Conservation (phyloP, 2,113 vertebrate genomes). For the Dromiciops gliroides region DNA sequence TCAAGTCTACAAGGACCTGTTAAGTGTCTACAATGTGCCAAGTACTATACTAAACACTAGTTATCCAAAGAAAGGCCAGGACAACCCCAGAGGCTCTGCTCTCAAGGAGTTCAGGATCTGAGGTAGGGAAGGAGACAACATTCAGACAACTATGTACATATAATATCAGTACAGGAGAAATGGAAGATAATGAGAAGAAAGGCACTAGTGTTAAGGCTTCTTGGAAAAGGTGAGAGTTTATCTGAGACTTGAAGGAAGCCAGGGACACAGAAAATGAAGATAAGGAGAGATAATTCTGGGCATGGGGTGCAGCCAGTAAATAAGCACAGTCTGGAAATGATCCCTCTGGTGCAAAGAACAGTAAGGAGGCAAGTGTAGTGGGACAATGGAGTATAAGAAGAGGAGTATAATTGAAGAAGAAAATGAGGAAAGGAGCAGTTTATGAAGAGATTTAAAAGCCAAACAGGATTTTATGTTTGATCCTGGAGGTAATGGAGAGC, state of each 20-base stretch:
- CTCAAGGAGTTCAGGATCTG: no score
- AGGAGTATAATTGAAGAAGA: neutral
- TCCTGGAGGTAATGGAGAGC: neutral
- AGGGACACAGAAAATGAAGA: neutral
- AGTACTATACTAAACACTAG: neutral
- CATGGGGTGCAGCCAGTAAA: neutral
- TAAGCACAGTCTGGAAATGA: neutral
- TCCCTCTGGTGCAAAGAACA: neutral
- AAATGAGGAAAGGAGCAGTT: neutral
- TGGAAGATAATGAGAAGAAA: neutral
- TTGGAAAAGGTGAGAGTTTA: neutral
- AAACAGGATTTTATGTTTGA: neutral
- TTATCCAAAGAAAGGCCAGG: neutral
- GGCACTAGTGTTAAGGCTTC: no score
- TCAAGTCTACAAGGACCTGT: neutral
- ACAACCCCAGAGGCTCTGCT: neutral
- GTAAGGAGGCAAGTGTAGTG: neutral
- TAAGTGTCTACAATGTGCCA: no score
- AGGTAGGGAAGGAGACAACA: neutral
- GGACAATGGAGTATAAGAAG: neutral
- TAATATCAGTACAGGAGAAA: neutral
- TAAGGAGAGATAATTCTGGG: neutral
- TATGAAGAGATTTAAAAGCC: neutral
- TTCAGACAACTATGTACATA: neutral
- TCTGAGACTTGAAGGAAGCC: neutral